Percentiles rank a stretch among this genome's conserved stretches.
Conservation (phyloP, 2,888 invertebrate species). For the Tipula confusa region DNA sequence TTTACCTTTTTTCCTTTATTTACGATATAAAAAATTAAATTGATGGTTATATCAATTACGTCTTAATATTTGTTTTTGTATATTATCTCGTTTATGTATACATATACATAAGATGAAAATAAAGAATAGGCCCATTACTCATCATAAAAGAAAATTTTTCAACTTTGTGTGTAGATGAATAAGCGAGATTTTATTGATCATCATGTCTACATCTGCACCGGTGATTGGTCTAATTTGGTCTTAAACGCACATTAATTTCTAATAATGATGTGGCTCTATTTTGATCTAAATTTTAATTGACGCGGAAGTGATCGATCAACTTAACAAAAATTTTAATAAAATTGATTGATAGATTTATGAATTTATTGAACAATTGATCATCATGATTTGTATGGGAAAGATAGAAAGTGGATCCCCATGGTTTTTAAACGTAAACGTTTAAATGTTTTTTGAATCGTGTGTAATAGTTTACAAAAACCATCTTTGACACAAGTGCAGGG, state of each 20-base stretch:
- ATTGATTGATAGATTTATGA: neutral
- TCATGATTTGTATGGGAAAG: neutral
- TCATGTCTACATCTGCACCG: neutral
- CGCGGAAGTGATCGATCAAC: neutral
- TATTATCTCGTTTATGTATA: neutral
- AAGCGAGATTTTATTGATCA: too few relatives aligned
- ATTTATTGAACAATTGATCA: neutral
- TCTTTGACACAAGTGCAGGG: too few relatives aligned
- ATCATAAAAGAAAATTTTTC: neutral
- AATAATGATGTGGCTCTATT: neutral
- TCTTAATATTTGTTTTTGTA: neutral
- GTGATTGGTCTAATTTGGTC: neutral
- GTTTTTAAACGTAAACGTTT: too few relatives aligned
- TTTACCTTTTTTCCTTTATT: neutral
- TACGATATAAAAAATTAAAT: neutral
- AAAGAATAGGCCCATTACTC: neutral
- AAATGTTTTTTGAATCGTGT: too few relatives aligned
- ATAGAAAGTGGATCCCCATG: too few relatives aligned
- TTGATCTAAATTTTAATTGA: neutral
- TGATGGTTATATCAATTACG: conserved; percentile 4
- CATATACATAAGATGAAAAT: neutral
- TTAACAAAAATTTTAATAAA: too few relatives aligned
- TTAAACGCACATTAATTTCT: neutral
- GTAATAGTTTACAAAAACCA: too few relatives aligned
- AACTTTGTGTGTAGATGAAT: neutral